These are phyloP conservation scores for Polydrusus cervinus DNA, from an alignment of 2,888 invertebrate genomes.

Conservation along the genomic window DNA sequence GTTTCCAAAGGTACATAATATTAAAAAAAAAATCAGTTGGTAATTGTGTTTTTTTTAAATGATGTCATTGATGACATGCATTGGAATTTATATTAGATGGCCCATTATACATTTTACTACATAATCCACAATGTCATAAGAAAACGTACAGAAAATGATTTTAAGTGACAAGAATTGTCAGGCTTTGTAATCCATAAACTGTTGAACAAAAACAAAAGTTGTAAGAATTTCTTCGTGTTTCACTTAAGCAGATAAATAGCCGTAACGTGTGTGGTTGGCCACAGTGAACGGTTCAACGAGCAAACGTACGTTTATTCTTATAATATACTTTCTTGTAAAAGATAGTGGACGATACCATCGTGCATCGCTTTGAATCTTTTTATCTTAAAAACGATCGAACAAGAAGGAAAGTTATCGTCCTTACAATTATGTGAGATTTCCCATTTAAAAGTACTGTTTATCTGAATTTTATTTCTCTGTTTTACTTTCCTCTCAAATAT, in stretches of 20 bases:
- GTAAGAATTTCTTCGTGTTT: conserved; percentile 27
- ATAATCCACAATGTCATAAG: not conserved
- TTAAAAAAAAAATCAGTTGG: too few relatives aligned
- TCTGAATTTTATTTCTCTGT: too few relatives aligned
- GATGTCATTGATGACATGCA: too few relatives aligned
- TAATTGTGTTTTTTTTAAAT: too few relatives aligned
- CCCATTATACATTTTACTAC: too few relatives aligned
- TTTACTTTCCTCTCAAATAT: too few relatives aligned
- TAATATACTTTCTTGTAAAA: conserved; percentile 25
- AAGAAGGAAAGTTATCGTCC: conserved; percentile 8
- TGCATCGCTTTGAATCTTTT: conserved; percentile 28
- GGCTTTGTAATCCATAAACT: not conserved
- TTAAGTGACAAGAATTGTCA: not conserved
- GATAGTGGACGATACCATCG: conserved; percentile 24
- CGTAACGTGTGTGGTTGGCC: conserved; percentile 28
- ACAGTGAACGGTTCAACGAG: conserved; percentile 23
- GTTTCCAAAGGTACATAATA: too few relatives aligned
- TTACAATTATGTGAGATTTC: not conserved
- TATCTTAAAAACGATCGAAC: conserved; percentile 23
- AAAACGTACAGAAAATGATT: too few relatives aligned
- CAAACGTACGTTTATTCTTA: conserved; percentile 20
- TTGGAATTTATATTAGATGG: too few relatives aligned
- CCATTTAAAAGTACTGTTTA: not conserved
- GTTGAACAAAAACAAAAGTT: conserved; percentile 11
- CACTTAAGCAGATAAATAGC: conserved; percentile 31